Evolutionary conservation across 2,797 vertebrate genomes (phyloP), one percentile per base, ranked within the genome.

Genomic region (Sebastes trivittatus): DNA sequence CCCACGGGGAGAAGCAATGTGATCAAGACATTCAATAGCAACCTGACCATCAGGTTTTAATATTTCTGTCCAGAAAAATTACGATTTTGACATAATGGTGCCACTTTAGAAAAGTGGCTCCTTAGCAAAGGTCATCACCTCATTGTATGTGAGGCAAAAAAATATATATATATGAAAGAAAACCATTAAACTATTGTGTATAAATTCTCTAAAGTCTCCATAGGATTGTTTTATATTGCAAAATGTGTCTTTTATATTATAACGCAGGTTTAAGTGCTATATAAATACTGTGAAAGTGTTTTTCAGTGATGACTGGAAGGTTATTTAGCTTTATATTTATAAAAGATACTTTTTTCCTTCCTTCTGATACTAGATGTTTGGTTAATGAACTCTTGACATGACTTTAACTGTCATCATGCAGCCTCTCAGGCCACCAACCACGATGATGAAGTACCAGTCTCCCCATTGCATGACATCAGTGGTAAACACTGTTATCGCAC

Each of bases 401-500:
- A 60, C 22, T 60, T 18, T 22, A 27, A 30, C 7, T 38, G 2
- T 7, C 27, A 30, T 27, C 23, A 11, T 2, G 9, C 30, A 36
- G 13, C 34, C 11, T 58, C 29, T 81, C 42, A 23, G 54, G 29
- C 38, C 66, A 59, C 59, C 29, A 4, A 36, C 22, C 25, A 7
- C 29, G 14, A 29, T 1, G 60, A 58, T 52, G 66, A 27, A 16
- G 0, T 6, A 29, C 7, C 23, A 54, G 29, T 70, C 80, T 30
- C 52, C 58, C 1, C 42, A 23, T 23, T 25, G 25, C 32, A 46
- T 72, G 66, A 83, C 72, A 73, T 83, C 72, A 79, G 9, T 29
- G 0, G 14, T 52, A 73, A 80, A 69, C 77, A 63, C 29, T 58
- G 67, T 83, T 55, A 63, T 80, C 68, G 18, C 58, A 25, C 6